Conservation (phyloP, 1,140 invertebrate species). For the Conopomorpha cramerella region DNA sequence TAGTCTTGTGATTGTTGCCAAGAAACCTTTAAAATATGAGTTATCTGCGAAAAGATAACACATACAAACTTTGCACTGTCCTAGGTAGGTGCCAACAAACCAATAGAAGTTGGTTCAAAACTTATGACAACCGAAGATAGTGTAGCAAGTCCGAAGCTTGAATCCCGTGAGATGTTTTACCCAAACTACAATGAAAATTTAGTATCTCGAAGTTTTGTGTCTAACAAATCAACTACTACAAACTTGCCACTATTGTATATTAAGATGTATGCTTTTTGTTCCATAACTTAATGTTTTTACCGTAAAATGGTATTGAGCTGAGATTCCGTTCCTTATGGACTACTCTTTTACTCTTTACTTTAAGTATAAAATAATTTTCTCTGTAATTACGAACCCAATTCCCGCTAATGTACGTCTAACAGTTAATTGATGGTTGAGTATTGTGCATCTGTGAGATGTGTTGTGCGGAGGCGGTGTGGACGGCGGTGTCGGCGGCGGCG, state of each 20-base stretch:
- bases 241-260: neutral
- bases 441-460: conserved; percentile 44
- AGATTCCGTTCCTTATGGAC: neutral
- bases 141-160: no score
- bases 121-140: no score
- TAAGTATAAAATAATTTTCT: conserved; percentile 7
- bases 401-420: conserved; percentile 11
- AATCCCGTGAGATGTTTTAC: neutral
- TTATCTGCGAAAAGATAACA: no score
- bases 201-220: neutral
- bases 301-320: neutral
- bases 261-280: neutral
- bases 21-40: no score
- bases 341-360: no score
- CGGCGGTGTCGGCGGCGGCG: conserved; percentile 8
- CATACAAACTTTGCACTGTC: no score
- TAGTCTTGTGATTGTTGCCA: no score
- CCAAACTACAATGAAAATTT: neutral
- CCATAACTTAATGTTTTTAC: conserved; percentile 3
- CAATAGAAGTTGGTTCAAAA: no score
- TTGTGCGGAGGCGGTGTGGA: conserved; percentile 13
- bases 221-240: neutral
- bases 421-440: conserved; percentile 31
- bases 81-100: no score
- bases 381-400: conserved; percentile 11